These are phyloP conservation scores for Apis cerana DNA, from an alignment of 1,140 invertebrate genomes.

Conservation along the genomic window DNA sequence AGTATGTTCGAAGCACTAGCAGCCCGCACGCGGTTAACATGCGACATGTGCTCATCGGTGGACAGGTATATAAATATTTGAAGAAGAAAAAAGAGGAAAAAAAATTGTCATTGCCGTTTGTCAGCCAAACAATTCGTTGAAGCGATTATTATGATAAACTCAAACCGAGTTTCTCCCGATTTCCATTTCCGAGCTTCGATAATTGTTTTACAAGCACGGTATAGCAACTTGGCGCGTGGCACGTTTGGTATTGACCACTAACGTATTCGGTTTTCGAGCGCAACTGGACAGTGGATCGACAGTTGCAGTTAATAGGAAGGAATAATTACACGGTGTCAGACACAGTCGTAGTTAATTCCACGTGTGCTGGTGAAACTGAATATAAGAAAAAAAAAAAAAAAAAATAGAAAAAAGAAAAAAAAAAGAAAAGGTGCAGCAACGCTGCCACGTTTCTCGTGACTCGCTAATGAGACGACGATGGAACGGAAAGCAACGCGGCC, in stretches of 20 bases:
- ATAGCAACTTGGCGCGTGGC: background rate
- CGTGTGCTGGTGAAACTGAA: conserved; percentile 36
- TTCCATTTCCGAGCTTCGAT: background rate
- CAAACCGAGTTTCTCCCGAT: background rate
- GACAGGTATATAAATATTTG: conserved; percentile 83
- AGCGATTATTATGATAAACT: too few relatives aligned
- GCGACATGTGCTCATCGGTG: conserved; percentile 85
- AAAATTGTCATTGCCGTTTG: background rate
- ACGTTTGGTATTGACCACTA: conserved; percentile 27
- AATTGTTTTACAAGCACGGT: conserved; percentile 23
- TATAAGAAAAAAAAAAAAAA: too few relatives aligned
- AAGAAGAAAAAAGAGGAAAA: background rate
- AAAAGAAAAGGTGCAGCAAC: background rate
- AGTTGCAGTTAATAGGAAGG: conserved; percentile 71
- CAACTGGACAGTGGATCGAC: conserved; percentile 69
- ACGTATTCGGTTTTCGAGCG: conserved; percentile 32
- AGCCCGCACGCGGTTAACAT: conserved; percentile 87
- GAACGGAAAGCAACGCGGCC: conserved; percentile 18
- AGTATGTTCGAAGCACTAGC: conserved; percentile 86
- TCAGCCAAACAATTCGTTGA: background rate
- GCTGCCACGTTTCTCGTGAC: conserved; percentile 5
- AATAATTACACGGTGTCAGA: conserved; percentile 52
- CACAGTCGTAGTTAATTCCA: conserved; percentile 25
- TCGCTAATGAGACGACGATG: conserved; percentile 20
- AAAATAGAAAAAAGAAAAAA: background rate